Conservation (phyloP, 2,888 invertebrate species). For the Brachylomia viminalis region DNA sequence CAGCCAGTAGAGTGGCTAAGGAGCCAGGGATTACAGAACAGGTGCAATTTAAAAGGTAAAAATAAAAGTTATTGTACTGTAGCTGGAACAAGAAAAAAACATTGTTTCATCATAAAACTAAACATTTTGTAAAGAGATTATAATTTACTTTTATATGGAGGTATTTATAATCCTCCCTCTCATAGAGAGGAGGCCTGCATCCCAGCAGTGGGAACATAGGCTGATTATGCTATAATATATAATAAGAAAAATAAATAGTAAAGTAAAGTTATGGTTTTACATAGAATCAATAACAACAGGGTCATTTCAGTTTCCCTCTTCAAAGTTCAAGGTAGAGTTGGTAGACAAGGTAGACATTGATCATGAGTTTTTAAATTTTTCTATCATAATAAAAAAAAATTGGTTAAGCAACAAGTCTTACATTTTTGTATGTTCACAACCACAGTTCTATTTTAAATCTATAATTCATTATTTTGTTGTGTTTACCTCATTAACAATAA, state of each 20-base stretch:
- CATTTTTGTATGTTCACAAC: not conserved
- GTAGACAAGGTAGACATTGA: too few species aligned
- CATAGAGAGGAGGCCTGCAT: too few species aligned
- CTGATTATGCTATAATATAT: too few species aligned
- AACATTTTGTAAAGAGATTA: not conserved
- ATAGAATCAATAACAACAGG: slow-evolving; percentile 51
- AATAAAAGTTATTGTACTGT: slow-evolving; percentile 53
- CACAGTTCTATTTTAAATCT: slow-evolving; percentile 7
- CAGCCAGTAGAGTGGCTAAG: not conserved
- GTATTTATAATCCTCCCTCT: not conserved
- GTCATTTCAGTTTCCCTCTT: slow-evolving; percentile 57
- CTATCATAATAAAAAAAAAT: slow-evolving; percentile 9
- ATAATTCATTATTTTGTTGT: not conserved
- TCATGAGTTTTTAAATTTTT: slow-evolving; percentile 22
- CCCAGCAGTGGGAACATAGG: too few species aligned
- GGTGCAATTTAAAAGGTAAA: not conserved
- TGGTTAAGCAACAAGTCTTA: not conserved
- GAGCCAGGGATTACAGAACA: not conserved
- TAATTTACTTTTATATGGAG: not conserved
- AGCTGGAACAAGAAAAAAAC: slow-evolving; percentile 16
- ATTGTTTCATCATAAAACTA: slow-evolving; percentile 8
- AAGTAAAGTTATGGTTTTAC: slow-evolving; percentile 7
- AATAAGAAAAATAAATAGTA: too few species aligned
- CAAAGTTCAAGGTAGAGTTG: slow-evolving; percentile 56
- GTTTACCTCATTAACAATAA: slow-evolving; percentile 1